Evolutionary conservation across 2,113 vertebrate genomes (phyloP).

Genomic region (Grallaria varia): DNA sequence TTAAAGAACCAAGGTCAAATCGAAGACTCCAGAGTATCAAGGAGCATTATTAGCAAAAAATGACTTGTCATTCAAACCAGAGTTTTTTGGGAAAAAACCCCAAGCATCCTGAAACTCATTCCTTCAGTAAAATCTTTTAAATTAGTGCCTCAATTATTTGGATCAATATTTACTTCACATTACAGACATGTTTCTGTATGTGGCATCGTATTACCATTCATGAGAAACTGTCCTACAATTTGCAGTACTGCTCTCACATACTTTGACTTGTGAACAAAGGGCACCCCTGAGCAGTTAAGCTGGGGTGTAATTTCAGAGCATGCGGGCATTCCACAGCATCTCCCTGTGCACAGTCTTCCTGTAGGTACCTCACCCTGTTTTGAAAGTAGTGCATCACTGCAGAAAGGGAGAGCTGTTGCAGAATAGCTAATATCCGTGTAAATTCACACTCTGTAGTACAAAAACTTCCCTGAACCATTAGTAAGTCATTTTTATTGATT

Average conservation of each 20-base stretch:
- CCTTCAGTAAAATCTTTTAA: not conserved
- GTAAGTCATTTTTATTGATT: conserved; percentile 53
- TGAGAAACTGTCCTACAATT: accelerated
- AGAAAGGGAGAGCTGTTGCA: not conserved
- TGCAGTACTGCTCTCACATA: not conserved
- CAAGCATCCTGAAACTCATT: not conserved
- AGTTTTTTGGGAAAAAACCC: too few species aligned
- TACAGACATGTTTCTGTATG: not conserved
- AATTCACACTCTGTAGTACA: conserved; percentile 14
- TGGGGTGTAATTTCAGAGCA: not conserved
- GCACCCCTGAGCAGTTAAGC: not conserved
- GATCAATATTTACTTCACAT: not conserved
- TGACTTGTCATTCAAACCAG: not conserved
- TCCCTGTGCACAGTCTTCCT: not conserved
- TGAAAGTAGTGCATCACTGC: not conserved
- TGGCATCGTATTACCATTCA: not conserved
- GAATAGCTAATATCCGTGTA: conserved; percentile 24
- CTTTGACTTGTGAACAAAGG: not conserved
- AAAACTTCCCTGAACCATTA: conserved; percentile 40
- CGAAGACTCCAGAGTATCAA: not conserved
- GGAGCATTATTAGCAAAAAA: not conserved
- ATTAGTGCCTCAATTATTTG: not conserved
- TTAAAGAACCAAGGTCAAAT: not conserved
- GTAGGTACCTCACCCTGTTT: not conserved
- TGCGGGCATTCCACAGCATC: not conserved